Evolutionary conservation across 2,797 vertebrate species (phyloP).

Genomic region (Limnodromus scolopaceus): DNA sequence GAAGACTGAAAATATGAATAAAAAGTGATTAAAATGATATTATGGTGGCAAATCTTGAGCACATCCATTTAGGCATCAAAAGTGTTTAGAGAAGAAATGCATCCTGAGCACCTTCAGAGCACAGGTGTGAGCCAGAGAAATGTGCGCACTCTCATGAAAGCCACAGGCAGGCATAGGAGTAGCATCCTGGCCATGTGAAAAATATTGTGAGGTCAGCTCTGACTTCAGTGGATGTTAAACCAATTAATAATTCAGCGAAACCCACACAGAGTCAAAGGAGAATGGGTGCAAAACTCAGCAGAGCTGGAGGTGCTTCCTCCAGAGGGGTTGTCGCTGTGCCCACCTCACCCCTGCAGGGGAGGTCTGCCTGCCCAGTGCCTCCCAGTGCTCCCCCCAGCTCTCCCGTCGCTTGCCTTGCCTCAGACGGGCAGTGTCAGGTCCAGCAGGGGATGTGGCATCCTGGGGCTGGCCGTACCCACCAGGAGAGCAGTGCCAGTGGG

Average conservation of each 20-base stretch:
- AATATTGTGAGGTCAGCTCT: accelerated
- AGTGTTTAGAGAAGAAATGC: not conserved
- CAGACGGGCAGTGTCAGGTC: not conserved
- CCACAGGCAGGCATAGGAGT: not conserved
- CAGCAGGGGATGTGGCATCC: not conserved
- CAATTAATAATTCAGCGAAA: not conserved
- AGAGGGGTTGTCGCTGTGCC: not conserved
- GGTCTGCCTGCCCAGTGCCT: not conserved
- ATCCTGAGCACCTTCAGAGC: not conserved
- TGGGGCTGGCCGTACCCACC: accelerated
- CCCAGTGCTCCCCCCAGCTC: accelerated
- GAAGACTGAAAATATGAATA: not conserved
- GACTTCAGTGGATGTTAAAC: not conserved
- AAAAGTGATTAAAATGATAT: not conserved
- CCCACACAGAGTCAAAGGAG: not conserved
- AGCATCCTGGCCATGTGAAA: not conserved
- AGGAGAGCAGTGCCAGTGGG: not conserved
- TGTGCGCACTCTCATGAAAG: accelerated
- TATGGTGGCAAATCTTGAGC: not conserved
- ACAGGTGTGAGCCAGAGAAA: not conserved
- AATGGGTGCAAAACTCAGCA: not conserved
- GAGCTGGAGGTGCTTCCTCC: not conserved
- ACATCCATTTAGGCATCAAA: not conserved
- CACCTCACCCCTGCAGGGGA: not conserved
- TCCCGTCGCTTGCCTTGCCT: accelerated